Evolutionary conservation across 2,113 vertebrate genomes (phyloP).

Genomic region (Perca fluviatilis): DNA sequence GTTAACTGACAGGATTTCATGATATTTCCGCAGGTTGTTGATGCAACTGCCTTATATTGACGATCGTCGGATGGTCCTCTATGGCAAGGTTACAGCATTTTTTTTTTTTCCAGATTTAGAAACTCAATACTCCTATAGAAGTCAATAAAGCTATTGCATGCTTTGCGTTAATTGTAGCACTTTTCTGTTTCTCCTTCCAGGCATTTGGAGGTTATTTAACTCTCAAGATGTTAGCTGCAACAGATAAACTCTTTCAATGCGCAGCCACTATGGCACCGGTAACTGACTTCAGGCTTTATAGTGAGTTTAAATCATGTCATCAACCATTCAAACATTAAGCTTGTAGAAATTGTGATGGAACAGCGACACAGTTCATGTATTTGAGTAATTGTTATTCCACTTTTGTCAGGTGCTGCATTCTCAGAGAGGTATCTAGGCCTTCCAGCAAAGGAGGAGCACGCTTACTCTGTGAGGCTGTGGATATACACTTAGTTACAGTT

Average conservation of each 20-base stretch:
- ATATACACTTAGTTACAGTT: conserved; percentile 3
- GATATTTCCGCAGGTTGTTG: conserved; percentile 79
- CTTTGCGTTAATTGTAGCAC: background rate
- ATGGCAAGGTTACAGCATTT: conserved; percentile 84
- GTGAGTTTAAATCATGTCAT: conserved; percentile 73
- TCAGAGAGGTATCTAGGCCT: conserved; percentile 87
- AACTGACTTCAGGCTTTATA: conserved; percentile 87
- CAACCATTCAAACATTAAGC: background rate
- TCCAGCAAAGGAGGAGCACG: conserved; percentile 85
- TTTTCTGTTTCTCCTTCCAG: conserved; percentile 65
- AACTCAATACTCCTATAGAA: background rate
- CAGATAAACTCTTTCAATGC: conserved; percentile 85
- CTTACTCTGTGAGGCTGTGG: conserved; percentile 80
- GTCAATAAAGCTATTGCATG: background rate
- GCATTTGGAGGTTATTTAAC: conserved; percentile 87
- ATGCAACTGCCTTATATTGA: conserved; percentile 86
- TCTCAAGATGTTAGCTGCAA: conserved; percentile 86
- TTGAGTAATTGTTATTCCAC: background rate
- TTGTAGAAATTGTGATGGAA: background rate
- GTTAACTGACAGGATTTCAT: conserved; percentile 12
- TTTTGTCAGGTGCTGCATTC: conserved; percentile 84
- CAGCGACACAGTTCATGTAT: background rate
- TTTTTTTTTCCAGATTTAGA: background rate
- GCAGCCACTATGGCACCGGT: conserved; percentile 84
- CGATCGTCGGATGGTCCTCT: conserved; percentile 83